phyloP scores from a whole-genome alignment of 2,797 vertebrate genomes.

The Antrozous pallidus region DNA sequence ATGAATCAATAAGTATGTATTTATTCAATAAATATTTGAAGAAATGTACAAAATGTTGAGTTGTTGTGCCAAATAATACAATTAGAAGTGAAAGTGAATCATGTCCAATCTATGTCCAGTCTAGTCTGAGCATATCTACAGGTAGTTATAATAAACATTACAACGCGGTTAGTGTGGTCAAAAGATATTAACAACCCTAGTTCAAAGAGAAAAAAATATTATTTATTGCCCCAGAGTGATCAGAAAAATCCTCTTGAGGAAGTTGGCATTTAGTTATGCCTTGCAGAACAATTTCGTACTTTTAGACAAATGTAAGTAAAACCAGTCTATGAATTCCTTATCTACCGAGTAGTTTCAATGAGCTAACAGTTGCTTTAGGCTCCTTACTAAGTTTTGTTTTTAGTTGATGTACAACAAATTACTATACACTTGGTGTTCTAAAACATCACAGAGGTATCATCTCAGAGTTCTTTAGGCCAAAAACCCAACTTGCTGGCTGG shows the following conservation, averaged over 20 bases:
- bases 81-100: not conserved
- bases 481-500: not conserved
- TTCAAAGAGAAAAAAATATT: not conserved
- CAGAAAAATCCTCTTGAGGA: not conserved
- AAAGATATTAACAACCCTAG: not conserved
- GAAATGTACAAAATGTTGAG: not conserved
- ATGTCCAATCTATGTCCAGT: not conserved
- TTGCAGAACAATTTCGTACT: not conserved
- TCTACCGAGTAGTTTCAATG: not conserved
- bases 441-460: not conserved
- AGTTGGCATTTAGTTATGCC: not conserved
- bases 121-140: not conserved
- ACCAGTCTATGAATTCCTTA: not conserved
- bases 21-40: conserved; percentile 2
- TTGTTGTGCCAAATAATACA: not conserved
- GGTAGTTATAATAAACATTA: not conserved
- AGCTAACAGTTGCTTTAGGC: not conserved
- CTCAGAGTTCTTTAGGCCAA: not conserved
- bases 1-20: not conserved
- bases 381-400: not conserved
- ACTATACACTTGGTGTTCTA: not conserved
- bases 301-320: not conserved
- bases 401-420: not conserved
- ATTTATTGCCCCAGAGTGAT: not conserved
- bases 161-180: not conserved